Percentiles rank a stretch among this genome's conserved stretches.
Conservation (phyloP, 2,797 vertebrate species). For the Liasis olivaceus region DNA sequence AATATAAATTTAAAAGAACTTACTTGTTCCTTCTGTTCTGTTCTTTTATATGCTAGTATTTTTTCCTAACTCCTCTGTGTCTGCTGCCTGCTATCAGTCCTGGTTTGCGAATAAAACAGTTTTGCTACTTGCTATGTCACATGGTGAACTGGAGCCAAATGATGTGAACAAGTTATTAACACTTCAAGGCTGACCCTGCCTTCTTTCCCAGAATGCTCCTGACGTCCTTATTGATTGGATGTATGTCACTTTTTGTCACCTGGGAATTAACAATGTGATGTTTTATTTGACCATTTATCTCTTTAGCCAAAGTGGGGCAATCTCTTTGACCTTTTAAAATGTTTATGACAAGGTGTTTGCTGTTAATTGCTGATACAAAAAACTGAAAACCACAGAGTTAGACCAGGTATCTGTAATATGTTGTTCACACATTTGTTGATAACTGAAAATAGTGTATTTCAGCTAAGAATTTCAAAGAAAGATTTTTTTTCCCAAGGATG, state of each 20-base stretch:
- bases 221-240: conserved; percentile 72
- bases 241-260: conserved; percentile 65
- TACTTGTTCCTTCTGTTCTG: conserved; percentile 54
- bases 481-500: neutral
- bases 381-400: conserved; percentile 33
- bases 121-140: conserved; percentile 42
- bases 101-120: conserved; percentile 45
- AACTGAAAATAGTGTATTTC: neutral
- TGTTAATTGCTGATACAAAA: conserved; percentile 72
- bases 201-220: conserved; percentile 69
- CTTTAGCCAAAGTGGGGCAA: conserved; percentile 73
- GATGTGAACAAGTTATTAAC: conserved; percentile 67
- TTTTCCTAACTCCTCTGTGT: conserved; percentile 25
- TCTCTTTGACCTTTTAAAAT: conserved; percentile 76
- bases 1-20: conserved; percentile 41
- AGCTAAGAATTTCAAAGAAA: neutral
- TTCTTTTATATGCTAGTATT: conserved; percentile 36
- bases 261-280: conserved; percentile 72
- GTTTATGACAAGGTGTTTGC: conserved; percentile 71
- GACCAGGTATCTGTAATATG: conserved; percentile 19
- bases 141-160: conserved; percentile 47
- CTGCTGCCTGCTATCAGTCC: conserved; percentile 24
- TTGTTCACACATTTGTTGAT: conserved; percentile 27
- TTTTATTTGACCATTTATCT: conserved; percentile 76
- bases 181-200: conserved; percentile 69